Conservation (phyloP, 2,797 vertebrate genomes). For the Phalanger gymnotis region DNA sequence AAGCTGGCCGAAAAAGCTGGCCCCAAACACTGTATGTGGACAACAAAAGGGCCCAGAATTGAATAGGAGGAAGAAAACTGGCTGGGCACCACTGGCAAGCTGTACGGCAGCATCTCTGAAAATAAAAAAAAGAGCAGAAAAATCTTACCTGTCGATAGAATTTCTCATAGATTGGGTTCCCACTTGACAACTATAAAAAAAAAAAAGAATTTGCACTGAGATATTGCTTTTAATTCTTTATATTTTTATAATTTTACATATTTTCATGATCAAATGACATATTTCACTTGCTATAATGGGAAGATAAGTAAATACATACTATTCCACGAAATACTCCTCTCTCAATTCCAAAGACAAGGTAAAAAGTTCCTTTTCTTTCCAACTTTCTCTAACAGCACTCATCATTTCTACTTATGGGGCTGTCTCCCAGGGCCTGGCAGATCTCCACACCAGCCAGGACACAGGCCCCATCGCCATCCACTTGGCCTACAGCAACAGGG, state of each 20-base stretch:
- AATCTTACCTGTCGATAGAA: conserved; percentile 94
- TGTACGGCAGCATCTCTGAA: background rate
- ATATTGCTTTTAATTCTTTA: background rate
- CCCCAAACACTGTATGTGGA: background rate
- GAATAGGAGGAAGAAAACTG: background rate
- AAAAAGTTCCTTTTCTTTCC: background rate
- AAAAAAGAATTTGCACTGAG: conserved; percentile 60
- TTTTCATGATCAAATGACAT: background rate
- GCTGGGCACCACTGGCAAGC: background rate
- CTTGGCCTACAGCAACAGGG: background rate
- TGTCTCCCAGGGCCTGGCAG: background rate
- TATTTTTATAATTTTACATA: background rate
- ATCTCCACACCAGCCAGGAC: background rate
- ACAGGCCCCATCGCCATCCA: too few species aligned
- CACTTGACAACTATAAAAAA: conserved; percentile 92
- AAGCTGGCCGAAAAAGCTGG: background rate
- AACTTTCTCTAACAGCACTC: background rate
- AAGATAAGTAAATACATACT: background rate
- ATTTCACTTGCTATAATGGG: background rate
- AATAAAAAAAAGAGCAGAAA: conserved; percentile 51
- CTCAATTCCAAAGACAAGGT: background rate
- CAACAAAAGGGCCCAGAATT: background rate
- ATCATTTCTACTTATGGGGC: background rate
- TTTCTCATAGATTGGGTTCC: conserved; percentile 96
- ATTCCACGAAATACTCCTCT: background rate